phyloP scores from a whole-genome alignment of 2,113 vertebrate species.

The Burhinus bistriatus region DNA sequence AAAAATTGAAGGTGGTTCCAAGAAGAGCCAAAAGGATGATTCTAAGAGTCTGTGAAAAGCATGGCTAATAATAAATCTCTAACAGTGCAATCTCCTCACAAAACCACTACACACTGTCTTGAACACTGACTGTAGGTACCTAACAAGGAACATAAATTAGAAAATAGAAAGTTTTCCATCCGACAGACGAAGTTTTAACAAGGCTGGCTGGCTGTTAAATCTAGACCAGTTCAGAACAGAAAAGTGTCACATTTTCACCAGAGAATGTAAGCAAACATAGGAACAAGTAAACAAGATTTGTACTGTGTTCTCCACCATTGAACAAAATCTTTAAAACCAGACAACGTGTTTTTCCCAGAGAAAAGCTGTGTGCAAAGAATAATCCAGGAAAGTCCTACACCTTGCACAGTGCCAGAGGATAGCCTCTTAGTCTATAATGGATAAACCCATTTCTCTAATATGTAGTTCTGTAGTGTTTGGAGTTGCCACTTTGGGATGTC shows the following conservation, averaged over 20 bases:
- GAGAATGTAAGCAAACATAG: background rate
- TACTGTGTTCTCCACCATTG: background rate
- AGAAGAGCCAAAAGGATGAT: background rate
- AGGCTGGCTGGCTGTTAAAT: background rate
- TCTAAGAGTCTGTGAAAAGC: background rate
- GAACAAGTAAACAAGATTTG: constrained; percentile 24
- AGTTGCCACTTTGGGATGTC: background rate
- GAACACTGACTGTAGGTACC: background rate
- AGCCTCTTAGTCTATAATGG: background rate
- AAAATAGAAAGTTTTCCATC: background rate
- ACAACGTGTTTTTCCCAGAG: background rate
- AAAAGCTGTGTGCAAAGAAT: background rate
- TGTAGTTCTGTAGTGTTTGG: background rate
- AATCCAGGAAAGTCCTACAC: background rate
- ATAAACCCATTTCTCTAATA: background rate
- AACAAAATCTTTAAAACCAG: constrained; percentile 33
- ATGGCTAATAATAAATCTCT: background rate
- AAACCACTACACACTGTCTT: background rate
- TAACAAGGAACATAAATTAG: background rate
- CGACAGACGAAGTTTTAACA: background rate
- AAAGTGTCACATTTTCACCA: background rate
- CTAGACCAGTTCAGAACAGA: background rate
- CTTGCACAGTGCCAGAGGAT: background rate
- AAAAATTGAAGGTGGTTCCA: background rate
- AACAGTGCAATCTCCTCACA: background rate